Base-by-base conservation (phyloP, 2,797 vertebrate genomes). In the Pelodytes ibericus region DNA sequence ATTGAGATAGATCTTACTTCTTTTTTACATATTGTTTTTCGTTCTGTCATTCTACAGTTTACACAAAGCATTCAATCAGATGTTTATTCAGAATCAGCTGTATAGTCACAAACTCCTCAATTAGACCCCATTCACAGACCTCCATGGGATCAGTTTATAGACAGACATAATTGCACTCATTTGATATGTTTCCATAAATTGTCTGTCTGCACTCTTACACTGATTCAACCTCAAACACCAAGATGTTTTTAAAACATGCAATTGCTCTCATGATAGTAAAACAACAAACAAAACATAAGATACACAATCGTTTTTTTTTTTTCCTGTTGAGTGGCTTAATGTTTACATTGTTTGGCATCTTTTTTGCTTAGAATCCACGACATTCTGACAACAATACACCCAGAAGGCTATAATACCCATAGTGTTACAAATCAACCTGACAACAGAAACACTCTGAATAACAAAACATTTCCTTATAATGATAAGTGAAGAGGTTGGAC, bases 121-220 rank as follows among this genome's bases (percentile, higher is more conserved):
- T 77, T 77, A 71, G 18, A 44, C 57, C 24, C 67, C 74, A 77
- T 71, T 77, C 67, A 71, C 8, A n/a, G 26, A 20, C 59, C 9
- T 27, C 15, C 25, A 20, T n/a, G 1, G 22, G 49, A 56, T 62
- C 4, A 31, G 24, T 56, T n/a, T 20, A 30, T 24, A 70, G 30
- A 41, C 30, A 62, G 57, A 61, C 16, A 62, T 62, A 51, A 70
- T 62, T 70, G 57, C 8, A 9, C 18, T 56, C 58, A 22, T 33
- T 27, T 24, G 13, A 59, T 47, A 27, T 31, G 26, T 53, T 67
- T 30, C n/a, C 24, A 26, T 27, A 41, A 59, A 58, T 59, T 29
- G 13, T 53, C 59, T 60, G 29, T 56, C 59, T 67, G 61, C 9
- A 44, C 61, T 66, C 41, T 66, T 47, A 31, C 33, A 51, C 59